These are phyloP conservation scores for Carduelis carduelis DNA, from an alignment of 2,797 vertebrate genomes.

Conservation along the genomic window DNA sequence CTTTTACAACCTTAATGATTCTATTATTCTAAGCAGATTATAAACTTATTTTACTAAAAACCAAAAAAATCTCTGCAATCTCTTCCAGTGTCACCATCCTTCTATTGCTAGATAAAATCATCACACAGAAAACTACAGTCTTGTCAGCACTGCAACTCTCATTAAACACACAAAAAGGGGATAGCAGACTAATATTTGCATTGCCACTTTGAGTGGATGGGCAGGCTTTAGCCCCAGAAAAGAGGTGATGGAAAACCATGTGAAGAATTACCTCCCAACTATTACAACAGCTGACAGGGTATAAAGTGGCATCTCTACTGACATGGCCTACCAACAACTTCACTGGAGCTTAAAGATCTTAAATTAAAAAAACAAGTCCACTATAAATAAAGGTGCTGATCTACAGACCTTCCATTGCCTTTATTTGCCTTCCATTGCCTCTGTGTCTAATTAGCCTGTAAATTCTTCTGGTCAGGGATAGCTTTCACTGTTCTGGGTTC, in stretches of 20 bases:
- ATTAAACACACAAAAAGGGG: not conserved
- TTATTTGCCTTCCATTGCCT: not conserved
- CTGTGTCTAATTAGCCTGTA: not conserved
- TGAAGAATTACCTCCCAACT: not conserved
- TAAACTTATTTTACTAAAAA: not conserved
- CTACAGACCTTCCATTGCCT: not conserved
- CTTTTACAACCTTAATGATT: not conserved
- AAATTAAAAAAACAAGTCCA: not conserved
- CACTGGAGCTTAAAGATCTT: not conserved
- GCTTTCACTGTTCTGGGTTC: not conserved
- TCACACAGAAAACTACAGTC: not conserved
- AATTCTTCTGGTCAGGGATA: not conserved
- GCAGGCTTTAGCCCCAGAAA: not conserved
- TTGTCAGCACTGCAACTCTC: not conserved
- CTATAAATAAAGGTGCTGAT: not conserved
- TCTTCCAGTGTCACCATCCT: not conserved
- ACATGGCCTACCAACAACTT: not conserved
- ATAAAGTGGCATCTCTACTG: not conserved
- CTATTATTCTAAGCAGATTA: not conserved
- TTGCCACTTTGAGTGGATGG: not conserved
- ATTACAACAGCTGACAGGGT: not conserved
- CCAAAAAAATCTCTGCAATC: not conserved
- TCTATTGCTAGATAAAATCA: not conserved
- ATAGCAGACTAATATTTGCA: not conserved
- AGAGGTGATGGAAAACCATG: not conserved